Base-by-base conservation (phyloP, 1,140 invertebrate genomes). In the Wasmannia auropunctata region DNA sequence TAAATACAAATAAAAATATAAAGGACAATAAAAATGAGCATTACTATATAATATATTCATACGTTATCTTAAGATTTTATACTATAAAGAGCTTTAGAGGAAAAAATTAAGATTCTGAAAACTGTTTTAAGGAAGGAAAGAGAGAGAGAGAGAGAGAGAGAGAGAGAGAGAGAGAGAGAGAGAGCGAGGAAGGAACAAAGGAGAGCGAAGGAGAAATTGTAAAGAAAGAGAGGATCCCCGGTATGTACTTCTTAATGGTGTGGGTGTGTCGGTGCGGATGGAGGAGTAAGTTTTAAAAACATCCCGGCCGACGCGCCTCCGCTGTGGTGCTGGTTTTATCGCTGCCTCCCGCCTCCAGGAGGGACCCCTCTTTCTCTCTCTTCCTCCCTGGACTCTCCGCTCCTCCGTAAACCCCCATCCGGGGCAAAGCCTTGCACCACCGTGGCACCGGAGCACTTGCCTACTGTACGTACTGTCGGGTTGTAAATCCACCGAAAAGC, bases 271-370 rank as follows among this genome's bases (percentile, higher is more conserved):
- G 75, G 74, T 80, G 69, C 84, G 75, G 81, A 62, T 63, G 80
- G 72, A 65, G 88, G 79, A 92, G 87, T 70, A 87, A 93, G 90
- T 92, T 93, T 92, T 92, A 89, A 93, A 91, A 92, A 92, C 92
- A 92, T 87, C 77, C 89, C 77, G 80, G 67, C 72, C 86, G 74
- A 86, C 86, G 80, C 86, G 75, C 67, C 83, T 87, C 77, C 31
- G 11, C 77, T 25, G 11, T 72, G 88, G 65, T 87, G 85, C 88
- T 81, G 89, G 88, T 90, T 90, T 90, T 90, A 90, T 90, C 88
- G 87, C 83, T 83, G 85, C 85, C 70, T 81, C 67, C 84, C 69
- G 28, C 63, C 49, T 65, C 56, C 28, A 74, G 79, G 56, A 69
- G 37, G n/a, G 67, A 77, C 37, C 31, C 69, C 46, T 40, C 25